These are phyloP conservation scores for Fringilla coelebs DNA, from an alignment of 2,797 vertebrate genomes.

Conservation along the genomic window DNA sequence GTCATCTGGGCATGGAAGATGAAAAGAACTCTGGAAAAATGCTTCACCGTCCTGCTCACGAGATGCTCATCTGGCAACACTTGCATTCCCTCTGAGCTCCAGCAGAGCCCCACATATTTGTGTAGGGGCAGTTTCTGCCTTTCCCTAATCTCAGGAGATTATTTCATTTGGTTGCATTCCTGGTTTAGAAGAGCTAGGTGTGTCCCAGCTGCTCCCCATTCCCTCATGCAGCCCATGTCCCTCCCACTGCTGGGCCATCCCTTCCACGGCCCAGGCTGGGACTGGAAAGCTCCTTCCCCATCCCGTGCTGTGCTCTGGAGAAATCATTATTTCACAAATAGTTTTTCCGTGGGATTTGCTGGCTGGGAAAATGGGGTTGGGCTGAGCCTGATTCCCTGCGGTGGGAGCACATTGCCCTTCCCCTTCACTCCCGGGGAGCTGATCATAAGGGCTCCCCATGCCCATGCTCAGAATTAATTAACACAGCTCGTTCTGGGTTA, in stretches of 20 bases:
- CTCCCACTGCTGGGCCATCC: neutral
- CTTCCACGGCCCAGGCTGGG: neutral
- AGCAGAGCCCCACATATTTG: neutral
- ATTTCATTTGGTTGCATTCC: neutral
- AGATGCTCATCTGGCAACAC: neutral
- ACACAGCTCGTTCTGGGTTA: neutral
- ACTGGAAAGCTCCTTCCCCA: neutral
- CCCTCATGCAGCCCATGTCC: fast-evolving
- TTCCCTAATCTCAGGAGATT: neutral
- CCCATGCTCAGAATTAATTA: neutral
- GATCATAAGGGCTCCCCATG: neutral
- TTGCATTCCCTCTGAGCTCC: neutral
- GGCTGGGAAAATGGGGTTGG: neutral
- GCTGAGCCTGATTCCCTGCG: neutral
- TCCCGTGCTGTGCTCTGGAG: neutral
- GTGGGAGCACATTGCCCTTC: fast-evolving
- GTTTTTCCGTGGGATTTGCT: slow-evolving; percentile 18
- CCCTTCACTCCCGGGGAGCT: neutral
- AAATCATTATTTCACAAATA: slow-evolving; percentile 14
- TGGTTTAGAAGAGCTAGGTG: neutral
- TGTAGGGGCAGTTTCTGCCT: neutral
- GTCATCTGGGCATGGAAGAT: neutral
- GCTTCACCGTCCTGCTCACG: fast-evolving
- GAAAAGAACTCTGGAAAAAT: neutral
- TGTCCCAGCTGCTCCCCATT: neutral